These are phyloP conservation scores for Halictus rubicundus DNA, from an alignment of 1,140 invertebrate genomes.

Conservation along the genomic window DNA sequence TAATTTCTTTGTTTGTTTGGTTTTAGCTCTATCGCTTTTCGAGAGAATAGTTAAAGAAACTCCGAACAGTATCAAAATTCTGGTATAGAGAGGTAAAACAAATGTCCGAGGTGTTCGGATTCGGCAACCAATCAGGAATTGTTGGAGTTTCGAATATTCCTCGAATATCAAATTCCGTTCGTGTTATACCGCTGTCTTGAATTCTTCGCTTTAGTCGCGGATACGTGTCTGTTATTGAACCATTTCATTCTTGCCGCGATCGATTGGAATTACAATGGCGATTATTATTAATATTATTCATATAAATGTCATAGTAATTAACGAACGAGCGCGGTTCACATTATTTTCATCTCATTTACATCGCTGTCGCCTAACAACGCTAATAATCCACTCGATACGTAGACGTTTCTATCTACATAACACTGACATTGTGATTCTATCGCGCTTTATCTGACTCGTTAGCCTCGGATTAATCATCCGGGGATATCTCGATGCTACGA, in stretches of 20 bases:
- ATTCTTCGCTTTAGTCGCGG: not conserved
- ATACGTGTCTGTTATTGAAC: not conserved
- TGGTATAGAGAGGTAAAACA: too few relatives aligned
- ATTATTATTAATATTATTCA: not conserved
- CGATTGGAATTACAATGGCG: not conserved
- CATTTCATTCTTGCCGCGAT: not conserved
- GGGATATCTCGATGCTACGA: too few relatives aligned
- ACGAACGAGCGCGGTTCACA: not conserved
- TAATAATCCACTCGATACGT: not conserved
- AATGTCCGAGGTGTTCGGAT: too few relatives aligned
- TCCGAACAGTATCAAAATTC: too few relatives aligned
- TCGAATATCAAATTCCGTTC: too few relatives aligned
- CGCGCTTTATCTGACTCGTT: not conserved
- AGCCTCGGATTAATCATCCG: constrained; percentile 9
- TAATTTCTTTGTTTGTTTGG: too few relatives aligned
- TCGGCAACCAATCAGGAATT: too few relatives aligned
- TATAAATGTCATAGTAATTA: constrained; percentile 1
- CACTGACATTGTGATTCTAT: not conserved
- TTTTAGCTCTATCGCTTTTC: too few relatives aligned
- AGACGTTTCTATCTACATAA: not conserved
- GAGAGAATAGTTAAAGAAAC: too few relatives aligned
- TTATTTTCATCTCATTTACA: constrained; percentile 7
- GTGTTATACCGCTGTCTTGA: too few relatives aligned
- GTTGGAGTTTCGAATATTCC: too few relatives aligned
- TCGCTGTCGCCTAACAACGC: not conserved